Percentiles rank a stretch among this genome's conserved stretches.
phyloP scores from a whole-genome alignment of 2,888 invertebrate species.

The Apomyelois bistriatella region DNA sequence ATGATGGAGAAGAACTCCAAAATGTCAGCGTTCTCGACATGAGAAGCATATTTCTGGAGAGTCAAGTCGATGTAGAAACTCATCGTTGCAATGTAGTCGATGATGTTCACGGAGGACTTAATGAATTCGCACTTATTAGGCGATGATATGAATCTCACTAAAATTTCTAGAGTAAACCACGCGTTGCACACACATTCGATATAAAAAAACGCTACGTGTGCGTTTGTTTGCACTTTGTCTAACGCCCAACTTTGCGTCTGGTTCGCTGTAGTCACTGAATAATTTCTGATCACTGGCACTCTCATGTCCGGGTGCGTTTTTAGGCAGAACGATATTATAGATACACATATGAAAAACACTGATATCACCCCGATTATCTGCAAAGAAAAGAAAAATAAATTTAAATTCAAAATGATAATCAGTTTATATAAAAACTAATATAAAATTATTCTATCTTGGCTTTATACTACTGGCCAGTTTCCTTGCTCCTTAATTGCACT shows the following conservation, averaged over 20 bases:
- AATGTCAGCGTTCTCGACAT: constrained; percentile 96
- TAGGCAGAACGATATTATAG: constrained; percentile 99
- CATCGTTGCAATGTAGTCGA: constrained; percentile 99
- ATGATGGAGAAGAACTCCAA: constrained; percentile 99
- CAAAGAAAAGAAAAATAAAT: constrained; percentile 45
- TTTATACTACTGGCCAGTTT: no score
- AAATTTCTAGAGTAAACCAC: constrained; percentile 99
- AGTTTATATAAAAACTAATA: no score
- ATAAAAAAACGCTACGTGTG: constrained; percentile 98
- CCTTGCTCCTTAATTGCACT: no score
- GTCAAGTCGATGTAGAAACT: constrained; percentile 98
- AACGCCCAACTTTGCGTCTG: constrained; percentile 89
- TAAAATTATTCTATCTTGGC: no score
- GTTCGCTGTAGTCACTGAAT: constrained; percentile 87
- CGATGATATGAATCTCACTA: constrained; percentile 94
- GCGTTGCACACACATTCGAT: constrained; percentile 99
- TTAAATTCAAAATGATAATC: background rate
- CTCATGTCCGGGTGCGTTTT: constrained; percentile 99
- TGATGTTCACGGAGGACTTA: constrained; percentile 98
- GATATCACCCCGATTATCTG: constrained; percentile 99
- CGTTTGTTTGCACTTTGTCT: constrained; percentile 96
- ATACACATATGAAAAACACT: constrained; percentile 99
- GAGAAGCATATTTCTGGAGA: constrained; percentile 93
- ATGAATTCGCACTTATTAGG: constrained; percentile 97
- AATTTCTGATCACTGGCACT: constrained; percentile 91